A percentile compares a stretch with the other conserved stretches of the same genome.
phyloP scores from a whole-genome alignment of 2,113 vertebrate species.

The Scomber scombrus region DNA sequence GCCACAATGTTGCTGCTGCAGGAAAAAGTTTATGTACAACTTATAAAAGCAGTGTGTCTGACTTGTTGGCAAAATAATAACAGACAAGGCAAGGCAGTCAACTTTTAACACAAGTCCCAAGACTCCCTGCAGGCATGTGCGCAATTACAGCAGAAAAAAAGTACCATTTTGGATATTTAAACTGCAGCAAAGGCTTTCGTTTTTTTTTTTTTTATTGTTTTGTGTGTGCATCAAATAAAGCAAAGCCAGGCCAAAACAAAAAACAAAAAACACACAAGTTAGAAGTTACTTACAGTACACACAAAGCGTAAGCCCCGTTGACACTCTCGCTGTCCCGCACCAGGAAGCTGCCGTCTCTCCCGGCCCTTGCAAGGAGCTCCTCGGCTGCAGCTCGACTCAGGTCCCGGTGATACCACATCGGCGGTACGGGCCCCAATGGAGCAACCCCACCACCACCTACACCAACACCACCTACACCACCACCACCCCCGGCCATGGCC shows the following conservation, averaged over 20 bases:
- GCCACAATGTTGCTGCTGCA: not conserved
- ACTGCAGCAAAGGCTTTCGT: not conserved
- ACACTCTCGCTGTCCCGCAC: slow-evolving; percentile 97
- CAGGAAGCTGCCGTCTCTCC: slow-evolving; percentile 94
- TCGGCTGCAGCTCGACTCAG: slow-evolving; percentile 95
- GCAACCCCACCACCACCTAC: slow-evolving; percentile 68
- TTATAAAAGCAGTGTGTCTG: not conserved
- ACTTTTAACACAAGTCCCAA: not conserved
- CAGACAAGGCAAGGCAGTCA: not conserved
- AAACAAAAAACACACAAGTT: too few species aligned
- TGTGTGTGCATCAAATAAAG: not conserved
- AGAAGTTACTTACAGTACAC: slow-evolving; percentile 90
- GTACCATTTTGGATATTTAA: not conserved
- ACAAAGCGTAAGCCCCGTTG: slow-evolving; percentile 92
- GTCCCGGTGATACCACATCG: slow-evolving; percentile 94
- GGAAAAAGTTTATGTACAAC: not conserved
- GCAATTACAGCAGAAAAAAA: not conserved
- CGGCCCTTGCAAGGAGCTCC: slow-evolving; percentile 92
- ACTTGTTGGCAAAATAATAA: slow-evolving; percentile 10
- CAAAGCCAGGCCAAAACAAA: not conserved
- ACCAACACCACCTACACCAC: slow-evolving; percentile 67
- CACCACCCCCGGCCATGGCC: slow-evolving; percentile 85
- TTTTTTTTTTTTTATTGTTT: too few species aligned
- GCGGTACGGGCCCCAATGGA: slow-evolving; percentile 81
- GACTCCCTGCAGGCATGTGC: not conserved